Conservation (phyloP, 2,797 vertebrate species). For the Falco naumanni region DNA sequence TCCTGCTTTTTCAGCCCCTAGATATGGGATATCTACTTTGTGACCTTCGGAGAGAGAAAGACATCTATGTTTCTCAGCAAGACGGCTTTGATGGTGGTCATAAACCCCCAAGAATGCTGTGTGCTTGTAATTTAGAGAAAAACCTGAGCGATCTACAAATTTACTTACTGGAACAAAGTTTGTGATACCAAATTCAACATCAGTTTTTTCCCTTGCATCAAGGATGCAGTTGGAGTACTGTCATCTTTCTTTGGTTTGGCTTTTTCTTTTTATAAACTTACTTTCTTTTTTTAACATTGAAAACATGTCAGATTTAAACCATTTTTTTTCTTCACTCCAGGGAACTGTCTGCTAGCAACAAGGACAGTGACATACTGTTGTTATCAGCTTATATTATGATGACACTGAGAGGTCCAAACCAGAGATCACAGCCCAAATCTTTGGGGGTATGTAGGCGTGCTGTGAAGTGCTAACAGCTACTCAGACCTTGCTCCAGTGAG, state of each 20-base stretch:
- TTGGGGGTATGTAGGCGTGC: background rate
- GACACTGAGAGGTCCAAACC: background rate
- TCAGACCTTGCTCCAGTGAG: background rate
- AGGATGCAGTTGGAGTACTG: background rate
- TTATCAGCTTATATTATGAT: background rate
- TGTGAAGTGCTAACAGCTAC: background rate
- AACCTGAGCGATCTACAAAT: background rate
- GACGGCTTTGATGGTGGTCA: slow-evolving; percentile 31
- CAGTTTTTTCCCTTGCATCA: background rate
- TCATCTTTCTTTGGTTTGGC: background rate
- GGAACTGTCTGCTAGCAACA: background rate
- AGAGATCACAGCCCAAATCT: background rate
- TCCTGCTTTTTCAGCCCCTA: slow-evolving; percentile 1
- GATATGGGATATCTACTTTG: slow-evolving; percentile 26
- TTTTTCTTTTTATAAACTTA: background rate
- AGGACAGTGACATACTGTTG: background rate
- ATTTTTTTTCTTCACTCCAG: background rate
- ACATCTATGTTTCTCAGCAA: slow-evolving; percentile 43
- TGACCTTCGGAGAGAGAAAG: slow-evolving; percentile 50
- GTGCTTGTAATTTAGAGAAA: slow-evolving; percentile 38
- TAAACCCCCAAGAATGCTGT: background rate
- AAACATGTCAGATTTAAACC: background rate
- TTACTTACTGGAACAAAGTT: slow-evolving; percentile 14
- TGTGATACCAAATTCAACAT: background rate
- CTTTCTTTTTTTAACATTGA: background rate